A percentile compares a stretch with the other conserved stretches of the same genome.
Evolutionary conservation across 1,140 invertebrate species (phyloP).

Genomic region (Melanaphis sacchari): DNA sequence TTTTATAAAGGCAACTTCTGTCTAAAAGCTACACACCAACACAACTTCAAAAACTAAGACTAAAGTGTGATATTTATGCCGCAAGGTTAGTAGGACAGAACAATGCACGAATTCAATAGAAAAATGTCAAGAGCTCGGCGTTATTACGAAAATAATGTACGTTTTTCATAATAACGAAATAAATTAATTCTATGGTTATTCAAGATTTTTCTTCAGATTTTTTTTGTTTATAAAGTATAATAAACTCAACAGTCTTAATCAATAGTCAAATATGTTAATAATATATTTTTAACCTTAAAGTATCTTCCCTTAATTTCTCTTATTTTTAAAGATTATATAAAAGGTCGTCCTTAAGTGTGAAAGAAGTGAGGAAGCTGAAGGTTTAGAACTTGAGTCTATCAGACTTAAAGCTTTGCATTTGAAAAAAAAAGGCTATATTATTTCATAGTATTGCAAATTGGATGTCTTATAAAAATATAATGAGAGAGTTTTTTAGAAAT

Average conservation of each 20-base stretch:
- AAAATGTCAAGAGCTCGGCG: not conserved
- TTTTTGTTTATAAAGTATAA: not conserved
- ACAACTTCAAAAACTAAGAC: not conserved
- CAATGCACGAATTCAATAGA: not conserved
- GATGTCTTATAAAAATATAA: too few relatives aligned
- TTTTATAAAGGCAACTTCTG: not conserved
- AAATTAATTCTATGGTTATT: not conserved
- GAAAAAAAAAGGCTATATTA: too few relatives aligned
- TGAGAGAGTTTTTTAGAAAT: too few relatives aligned
- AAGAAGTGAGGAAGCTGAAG: too few relatives aligned
- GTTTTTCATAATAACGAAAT: not conserved
- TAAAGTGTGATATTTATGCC: not conserved
- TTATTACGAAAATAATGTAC: not conserved
- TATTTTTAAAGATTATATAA: not conserved
- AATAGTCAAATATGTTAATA: not conserved
- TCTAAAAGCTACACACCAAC: not conserved
- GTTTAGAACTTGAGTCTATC: not conserved
- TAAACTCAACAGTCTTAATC: not conserved
- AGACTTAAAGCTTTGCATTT: not conserved
- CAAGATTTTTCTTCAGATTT: not conserved
- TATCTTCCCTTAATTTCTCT: not conserved
- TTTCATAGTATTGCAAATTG: too few relatives aligned
- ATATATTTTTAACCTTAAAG: not conserved
- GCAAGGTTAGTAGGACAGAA: not conserved
- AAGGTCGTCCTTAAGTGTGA: not conserved